These are phyloP conservation scores for Gasterosteus nipponicus DNA, from an alignment of 2,113 vertebrate genomes.

Conservation along the genomic window DNA sequence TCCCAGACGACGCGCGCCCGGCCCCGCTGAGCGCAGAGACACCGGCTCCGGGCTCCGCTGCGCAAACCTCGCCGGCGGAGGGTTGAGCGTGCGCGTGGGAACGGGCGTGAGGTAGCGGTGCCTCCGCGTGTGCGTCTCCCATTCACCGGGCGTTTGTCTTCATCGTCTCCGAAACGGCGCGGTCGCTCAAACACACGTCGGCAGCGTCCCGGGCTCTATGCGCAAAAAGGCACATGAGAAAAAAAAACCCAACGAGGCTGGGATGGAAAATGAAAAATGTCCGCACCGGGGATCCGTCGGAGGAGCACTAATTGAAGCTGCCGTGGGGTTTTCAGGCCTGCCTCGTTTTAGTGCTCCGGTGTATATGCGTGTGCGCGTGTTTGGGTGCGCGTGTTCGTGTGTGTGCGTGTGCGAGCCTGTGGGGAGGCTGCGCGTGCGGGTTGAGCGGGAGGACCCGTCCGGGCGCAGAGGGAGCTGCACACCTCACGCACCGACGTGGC, in stretches of 20 bases:
- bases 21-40: slow-evolving; percentile 60
- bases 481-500: slow-evolving; percentile 46
- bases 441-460: slow-evolving; percentile 53
- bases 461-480: slow-evolving; percentile 30
- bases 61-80: slow-evolving; percentile 49
- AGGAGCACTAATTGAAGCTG: slow-evolving; percentile 40
- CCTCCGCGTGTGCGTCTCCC: slow-evolving; percentile 65
- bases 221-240: slow-evolving; percentile 49
- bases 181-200: slow-evolving; percentile 32
- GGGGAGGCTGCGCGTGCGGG: slow-evolving; percentile 21
- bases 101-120: slow-evolving; percentile 42
- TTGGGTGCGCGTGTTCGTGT: neutral
- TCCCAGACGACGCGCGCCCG: slow-evolving; percentile 66
- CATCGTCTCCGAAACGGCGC: slow-evolving; percentile 37
- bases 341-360: slow-evolving; percentile 22
- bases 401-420: slow-evolving; percentile 11
- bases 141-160: slow-evolving; percentile 65
- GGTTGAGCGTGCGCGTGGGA: slow-evolving; percentile 31
- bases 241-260: slow-evolving; percentile 33
- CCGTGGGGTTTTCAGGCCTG: slow-evolving; percentile 34
- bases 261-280: slow-evolving; percentile 53
- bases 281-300: slow-evolving; percentile 55
- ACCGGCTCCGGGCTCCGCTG: slow-evolving; percentile 57
- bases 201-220: slow-evolving; percentile 32
- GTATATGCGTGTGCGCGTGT: neutral